Conservation (phyloP, 2,888 invertebrate species). For the Cordylochernes scorpioides region DNA sequence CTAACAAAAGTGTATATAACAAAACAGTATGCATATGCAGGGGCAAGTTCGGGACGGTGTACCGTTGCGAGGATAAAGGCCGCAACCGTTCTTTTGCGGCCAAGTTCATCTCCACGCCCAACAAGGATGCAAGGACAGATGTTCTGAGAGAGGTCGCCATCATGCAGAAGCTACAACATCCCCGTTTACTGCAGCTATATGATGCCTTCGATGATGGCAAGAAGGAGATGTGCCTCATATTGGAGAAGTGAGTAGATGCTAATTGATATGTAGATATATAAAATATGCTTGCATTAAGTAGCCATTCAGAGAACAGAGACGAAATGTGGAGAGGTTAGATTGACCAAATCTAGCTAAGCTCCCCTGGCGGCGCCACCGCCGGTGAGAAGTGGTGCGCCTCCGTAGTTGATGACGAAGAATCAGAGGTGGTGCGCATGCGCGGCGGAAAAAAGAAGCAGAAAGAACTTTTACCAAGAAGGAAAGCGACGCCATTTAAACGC, state of each 20-base stretch:
- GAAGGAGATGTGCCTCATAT: constrained; percentile 68
- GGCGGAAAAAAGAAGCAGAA: too few species aligned
- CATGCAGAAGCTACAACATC: constrained; percentile 80
- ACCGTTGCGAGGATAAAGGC: constrained; percentile 57
- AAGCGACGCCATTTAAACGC: too few species aligned
- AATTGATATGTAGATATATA: too few species aligned
- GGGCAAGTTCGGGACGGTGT: constrained; percentile 91
- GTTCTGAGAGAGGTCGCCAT: constrained; percentile 89
- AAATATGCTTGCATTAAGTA: background rate
- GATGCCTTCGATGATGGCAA: constrained; percentile 66
- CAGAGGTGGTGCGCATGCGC: too few species aligned
- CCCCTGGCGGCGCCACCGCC: too few species aligned
- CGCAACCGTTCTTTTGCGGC: constrained; percentile 59
- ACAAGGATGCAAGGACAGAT: constrained; percentile 61
- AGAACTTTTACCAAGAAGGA: too few species aligned
- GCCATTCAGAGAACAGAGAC: background rate
- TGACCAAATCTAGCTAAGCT: too few species aligned
- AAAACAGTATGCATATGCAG: too few species aligned
- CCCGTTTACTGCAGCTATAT: constrained; percentile 80
- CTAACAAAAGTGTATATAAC: too few species aligned
- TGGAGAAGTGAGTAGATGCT: constrained; percentile 66
- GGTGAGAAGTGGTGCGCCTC: too few species aligned
- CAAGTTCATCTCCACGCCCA: constrained; percentile 60
- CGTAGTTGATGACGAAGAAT: too few species aligned
- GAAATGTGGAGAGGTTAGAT: too few species aligned